A percentile compares a stretch with the other conserved stretches of the same genome.
phyloP scores from a whole-genome alignment of 2,113 vertebrate genomes.

The Mesoclemmys tuberculata region DNA sequence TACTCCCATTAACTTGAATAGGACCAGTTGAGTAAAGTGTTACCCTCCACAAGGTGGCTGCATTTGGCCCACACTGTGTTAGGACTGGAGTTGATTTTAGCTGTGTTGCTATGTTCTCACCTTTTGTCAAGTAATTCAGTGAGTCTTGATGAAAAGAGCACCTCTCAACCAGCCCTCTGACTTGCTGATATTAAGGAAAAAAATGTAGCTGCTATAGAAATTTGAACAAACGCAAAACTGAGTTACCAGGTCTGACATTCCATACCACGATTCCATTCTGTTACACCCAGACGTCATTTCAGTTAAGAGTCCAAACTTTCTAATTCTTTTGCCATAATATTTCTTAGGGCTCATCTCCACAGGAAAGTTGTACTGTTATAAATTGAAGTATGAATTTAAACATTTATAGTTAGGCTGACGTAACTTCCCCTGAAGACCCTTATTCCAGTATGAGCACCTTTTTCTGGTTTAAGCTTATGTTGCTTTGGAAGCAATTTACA shows the following conservation, averaged over 20 bases:
- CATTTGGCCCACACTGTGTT: no score
- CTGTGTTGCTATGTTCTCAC: neutral
- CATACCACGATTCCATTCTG: neutral
- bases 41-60: neutral
- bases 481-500: neutral
- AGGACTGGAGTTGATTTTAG: neutral
- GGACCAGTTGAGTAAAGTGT: no score
- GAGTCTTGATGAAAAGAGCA: neutral
- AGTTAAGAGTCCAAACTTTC: neutral
- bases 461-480: rapidly evolving
- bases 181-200: neutral
- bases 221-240: neutral
- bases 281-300: neutral
- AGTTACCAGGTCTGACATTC: neutral
- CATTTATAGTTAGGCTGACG: neutral
- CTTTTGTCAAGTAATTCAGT: neutral
- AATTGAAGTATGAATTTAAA: neutral
- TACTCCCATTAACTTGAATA: neutral
- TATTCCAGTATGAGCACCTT: no score
- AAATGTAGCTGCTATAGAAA: neutral
- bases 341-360: neutral
- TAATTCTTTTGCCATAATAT: neutral
- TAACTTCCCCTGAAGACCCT: neutral
- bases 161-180: neutral
- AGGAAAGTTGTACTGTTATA: neutral